phyloP scores from a whole-genome alignment of 2,888 invertebrate species.

The Noctua pronuba region DNA sequence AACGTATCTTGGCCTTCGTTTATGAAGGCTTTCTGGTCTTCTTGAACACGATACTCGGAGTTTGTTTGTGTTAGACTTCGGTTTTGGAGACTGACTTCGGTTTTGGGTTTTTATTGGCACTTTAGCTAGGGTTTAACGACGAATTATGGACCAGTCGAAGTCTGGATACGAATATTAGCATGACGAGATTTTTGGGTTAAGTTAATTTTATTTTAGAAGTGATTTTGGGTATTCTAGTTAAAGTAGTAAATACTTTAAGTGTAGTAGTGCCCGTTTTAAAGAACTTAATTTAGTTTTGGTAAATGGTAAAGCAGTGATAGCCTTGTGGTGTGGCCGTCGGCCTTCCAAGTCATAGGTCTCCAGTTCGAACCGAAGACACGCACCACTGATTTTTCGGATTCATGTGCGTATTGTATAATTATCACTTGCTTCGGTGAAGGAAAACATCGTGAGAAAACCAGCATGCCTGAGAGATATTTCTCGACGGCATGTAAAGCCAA shows the following conservation, averaged over 20 bases:
- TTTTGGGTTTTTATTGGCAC: constrained; percentile 43
- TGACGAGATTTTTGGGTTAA: neutral
- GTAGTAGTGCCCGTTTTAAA: neutral
- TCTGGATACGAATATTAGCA: neutral
- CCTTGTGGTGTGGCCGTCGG: too few species aligned
- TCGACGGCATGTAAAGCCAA: too few species aligned
- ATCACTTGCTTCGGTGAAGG: too few species aligned
- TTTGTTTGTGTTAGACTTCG: constrained; percentile 46
- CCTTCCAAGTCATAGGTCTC: too few species aligned
- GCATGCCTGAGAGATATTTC: too few species aligned
- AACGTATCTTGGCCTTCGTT: constrained; percentile 51
- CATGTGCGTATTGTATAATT: too few species aligned
- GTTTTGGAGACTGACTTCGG: constrained; percentile 39
- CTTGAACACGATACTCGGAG: constrained; percentile 55
- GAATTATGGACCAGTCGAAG: neutral
- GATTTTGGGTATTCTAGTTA: neutral
- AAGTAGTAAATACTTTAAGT: neutral
- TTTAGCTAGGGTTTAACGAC: neutral
- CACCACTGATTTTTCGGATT: too few species aligned
- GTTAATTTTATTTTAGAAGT: neutral
- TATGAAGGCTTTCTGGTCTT: constrained; percentile 53
- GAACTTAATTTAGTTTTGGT: neutral
- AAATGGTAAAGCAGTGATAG: neutral
- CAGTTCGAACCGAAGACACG: too few species aligned
- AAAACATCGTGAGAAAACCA: too few species aligned